Base-by-base conservation (phyloP, 2,113 vertebrate genomes). In the Sander lucioperca region DNA sequence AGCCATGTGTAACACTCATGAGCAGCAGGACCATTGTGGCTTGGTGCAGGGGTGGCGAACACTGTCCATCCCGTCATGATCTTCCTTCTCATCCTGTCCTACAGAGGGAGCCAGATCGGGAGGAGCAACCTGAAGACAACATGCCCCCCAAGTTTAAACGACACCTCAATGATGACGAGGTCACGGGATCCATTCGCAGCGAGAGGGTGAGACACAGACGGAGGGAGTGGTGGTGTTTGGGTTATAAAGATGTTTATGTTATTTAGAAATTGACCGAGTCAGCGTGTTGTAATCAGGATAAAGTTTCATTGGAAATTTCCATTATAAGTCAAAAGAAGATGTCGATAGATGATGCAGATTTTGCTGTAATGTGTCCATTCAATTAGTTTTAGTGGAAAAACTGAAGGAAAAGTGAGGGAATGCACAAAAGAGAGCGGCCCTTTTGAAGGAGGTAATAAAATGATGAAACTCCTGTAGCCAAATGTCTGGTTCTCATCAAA, bases 81-180 rank as follows among this genome's bases (percentile, higher is more conserved):
- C 6, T 25, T 11, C 61, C 61, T 50, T 74, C 57, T 77, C 25
- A 14, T 86, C 30, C 74, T 76, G 33, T 66, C 79, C 82, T 82
- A 56, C 88, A 96, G 95, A 95, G 94, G 93, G 95, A 96, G 92
- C 95, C 95, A 88, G 94, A 96, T 81, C 92, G 50, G 93, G 94
- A 95, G 95, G 94, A 96, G 91, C 95, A 94, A 89, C 87, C 87
- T 65, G 94, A 94, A 76, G 89, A 94, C 93, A 94, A 80, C 79
- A 99, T 99, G 98, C 98, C 98, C 85, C 98, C 98, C 73, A 99
- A 99, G 91, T 99, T 99, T 91, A 99, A 99, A 91, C 95, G 98
- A 87, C 98, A 99, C 92, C 95, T 99, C 72, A 97, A 99, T 36
- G 98, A 99, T 6, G 98, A 99, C 3, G 98, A 99, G 86, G 97